Base-by-base conservation (phyloP, 2,888 invertebrate species). In the Silvanus unidentatus region DNA sequence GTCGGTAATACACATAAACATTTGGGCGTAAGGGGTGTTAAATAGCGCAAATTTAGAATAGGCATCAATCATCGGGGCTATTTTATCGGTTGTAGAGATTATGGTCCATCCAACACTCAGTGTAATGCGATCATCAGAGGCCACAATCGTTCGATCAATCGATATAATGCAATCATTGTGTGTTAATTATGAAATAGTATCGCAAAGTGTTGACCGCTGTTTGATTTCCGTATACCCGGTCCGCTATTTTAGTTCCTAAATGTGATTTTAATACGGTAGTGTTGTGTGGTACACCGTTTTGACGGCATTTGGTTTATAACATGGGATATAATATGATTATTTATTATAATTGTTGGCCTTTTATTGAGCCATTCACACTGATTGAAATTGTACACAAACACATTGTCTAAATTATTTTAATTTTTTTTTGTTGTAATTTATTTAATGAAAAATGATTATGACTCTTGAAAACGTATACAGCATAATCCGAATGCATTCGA, bases 181-280 rank as follows among this genome's bases (percentile, higher is more conserved):
- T 60, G 64, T 65, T 66, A 68, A 68, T 66, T 67, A 66, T 68
- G 64, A 66, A 66, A 65, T 66, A 67, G 57, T 66, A 67, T 60
- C 60, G 65, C 60, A 64, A 64, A 65, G 64, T 66, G 65, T 66
- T 65, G 65, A 66, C 66, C 65, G 64, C 64, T 60, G 66, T 66
- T 66, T 66, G 65, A 66, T 66, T 65, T 65, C 63, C 66, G 63
- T 12, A n/a, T 12, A 32, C 32, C 11, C 32, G 3, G 32, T 12
- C 58, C 63, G 60, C 63, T 62, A 59, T 64, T 66, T 66, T 64
- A 64, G 65, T 63, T 62, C n/a, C 57, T 54, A 58, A 66, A 65
- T 60, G 64, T 61, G 63, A 64, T 64, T 64, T 65, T 64, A 64
- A 63, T 63, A 59, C 55, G 57, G 58, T 61, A 57, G 58, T 57